Evolutionary conservation across 2,888 invertebrate genomes (phyloP).

Genomic region (Ypsolopha scabrella): DNA sequence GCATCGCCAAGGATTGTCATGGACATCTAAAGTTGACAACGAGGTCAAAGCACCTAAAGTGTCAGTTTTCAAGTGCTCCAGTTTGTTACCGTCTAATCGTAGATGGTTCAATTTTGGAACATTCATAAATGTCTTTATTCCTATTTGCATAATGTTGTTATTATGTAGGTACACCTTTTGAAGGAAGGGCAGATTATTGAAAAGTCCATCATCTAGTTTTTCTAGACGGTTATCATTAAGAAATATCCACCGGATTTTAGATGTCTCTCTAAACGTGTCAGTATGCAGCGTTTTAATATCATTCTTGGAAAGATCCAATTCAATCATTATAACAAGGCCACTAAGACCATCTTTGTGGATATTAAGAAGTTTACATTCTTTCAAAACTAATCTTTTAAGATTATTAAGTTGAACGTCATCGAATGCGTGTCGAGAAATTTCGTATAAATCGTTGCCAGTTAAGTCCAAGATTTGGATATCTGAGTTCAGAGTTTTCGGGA

Average conservation of each 20-base stretch:
- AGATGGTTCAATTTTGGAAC: constrained; percentile 77
- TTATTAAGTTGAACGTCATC: constrained; percentile 78
- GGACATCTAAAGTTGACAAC: constrained; percentile 79
- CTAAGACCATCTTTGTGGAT: constrained; percentile 83
- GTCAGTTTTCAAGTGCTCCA: constrained; percentile 75
- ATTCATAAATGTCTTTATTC: constrained; percentile 77
- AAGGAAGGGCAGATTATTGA: constrained; percentile 78
- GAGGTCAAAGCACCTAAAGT: constrained; percentile 75
- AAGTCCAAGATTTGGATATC: constrained; percentile 81
- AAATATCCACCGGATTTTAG: constrained; percentile 77
- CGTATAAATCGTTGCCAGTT: constrained; percentile 76
- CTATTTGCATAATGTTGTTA: constrained; percentile 78
- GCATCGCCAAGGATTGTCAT: constrained; percentile 90
- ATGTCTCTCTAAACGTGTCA: constrained; percentile 78
- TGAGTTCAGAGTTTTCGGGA: constrained; percentile 79
- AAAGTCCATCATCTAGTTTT: constrained; percentile 80
- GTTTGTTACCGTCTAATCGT: constrained; percentile 78
- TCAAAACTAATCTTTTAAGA: constrained; percentile 83
- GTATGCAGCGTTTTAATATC: constrained; percentile 73
- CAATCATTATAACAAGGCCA: constrained; percentile 82
- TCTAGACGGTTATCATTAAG: constrained; percentile 82
- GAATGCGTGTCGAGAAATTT: constrained; percentile 77
- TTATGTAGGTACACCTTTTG: constrained; percentile 83
- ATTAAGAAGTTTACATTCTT: constrained; percentile 78
- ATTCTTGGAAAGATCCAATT: constrained; percentile 85